phyloP scores from a whole-genome alignment of 2,797 vertebrate species.

The Clarias laeviceps region DNA sequence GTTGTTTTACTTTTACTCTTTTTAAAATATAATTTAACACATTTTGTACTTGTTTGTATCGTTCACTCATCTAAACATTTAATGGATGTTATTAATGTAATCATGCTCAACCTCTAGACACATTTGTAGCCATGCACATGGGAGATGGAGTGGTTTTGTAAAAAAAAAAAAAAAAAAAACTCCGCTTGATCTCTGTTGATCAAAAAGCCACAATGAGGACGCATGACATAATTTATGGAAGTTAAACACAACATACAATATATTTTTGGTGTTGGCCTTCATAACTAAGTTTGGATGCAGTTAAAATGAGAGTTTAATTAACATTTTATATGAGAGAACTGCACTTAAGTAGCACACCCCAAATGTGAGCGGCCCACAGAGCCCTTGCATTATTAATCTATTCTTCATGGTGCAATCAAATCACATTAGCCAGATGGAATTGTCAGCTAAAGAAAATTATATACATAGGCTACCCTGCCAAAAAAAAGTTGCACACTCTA shows the following conservation, averaged over 20 bases:
- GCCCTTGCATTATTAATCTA: conserved; percentile 16
- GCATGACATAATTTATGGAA: not conserved
- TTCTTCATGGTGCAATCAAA: not conserved
- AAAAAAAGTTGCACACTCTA: too few species aligned
- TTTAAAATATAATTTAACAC: too few species aligned
- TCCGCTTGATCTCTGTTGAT: not conserved
- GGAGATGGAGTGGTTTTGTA: too few species aligned
- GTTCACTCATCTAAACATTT: not conserved
- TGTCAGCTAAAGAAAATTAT: not conserved
- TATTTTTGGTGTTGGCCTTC: not conserved
- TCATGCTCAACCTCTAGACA: not conserved
- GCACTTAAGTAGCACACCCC: not conserved
- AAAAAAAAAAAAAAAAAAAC: not conserved
- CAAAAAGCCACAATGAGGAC: not conserved
- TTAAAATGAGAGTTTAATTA: not conserved
- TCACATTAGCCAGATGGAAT: conserved; percentile 1
- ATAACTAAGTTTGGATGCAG: not conserved
- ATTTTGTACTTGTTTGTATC: not conserved
- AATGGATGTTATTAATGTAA: not conserved
- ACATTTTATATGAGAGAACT: not conserved
- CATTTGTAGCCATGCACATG: not conserved
- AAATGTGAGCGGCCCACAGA: not conserved
- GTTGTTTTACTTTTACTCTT: too few species aligned
- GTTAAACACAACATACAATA: not conserved
- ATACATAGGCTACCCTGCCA: too few species aligned